Base-by-base conservation (phyloP, 2,113 vertebrate species). In the Piprites chloris region DNA sequence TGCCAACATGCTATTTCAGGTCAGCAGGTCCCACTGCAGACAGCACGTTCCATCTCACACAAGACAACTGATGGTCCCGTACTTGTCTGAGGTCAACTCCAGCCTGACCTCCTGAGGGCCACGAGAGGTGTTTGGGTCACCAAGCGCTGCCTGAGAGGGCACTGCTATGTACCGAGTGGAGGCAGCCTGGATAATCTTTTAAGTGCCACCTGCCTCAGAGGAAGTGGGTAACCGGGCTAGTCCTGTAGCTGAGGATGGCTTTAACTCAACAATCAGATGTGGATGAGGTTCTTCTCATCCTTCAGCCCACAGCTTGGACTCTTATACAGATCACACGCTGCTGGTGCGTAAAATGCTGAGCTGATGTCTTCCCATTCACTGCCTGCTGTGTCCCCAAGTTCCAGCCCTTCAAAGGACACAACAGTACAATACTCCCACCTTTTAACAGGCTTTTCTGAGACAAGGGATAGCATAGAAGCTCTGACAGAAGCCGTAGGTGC, bases 11-110 rank as follows among this genome's bases (percentile, higher is more conserved):
- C 30, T 72, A n/a, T 63, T 86, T 75, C 46, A 82, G 18, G 47
- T 35, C 23, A 59, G 33, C 27, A 86, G 18, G 21, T 39, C 32
- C 26, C 12, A 23, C 13, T 35, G 37, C 47, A 72, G 47, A 85
- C 42, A 53, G 39, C 13, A 14, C 37, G 18, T 6, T 42, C 37
- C 27, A 23, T 9, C 46, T 65, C 52, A 39, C 30, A 68, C 32
- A 52, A 55, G 21, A 83, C 30, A 63, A 52, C 1, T 8, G 55
- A 62, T 56, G 37, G 46, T 18, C 28, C 62, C 0, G 0, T 9
- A 27, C n/a, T 24, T 41, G 41, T 2, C 0, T 9, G 2, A 4
- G 28, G 37, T 58, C 55, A 82, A 21, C 46, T 85, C 66, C 66
- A 82, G 47, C 18, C 61, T 78, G 47, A 58, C 30, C 27, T 80